Conservation (phyloP, 2,888 invertebrate genomes). For the Machimus atricapillus region DNA sequence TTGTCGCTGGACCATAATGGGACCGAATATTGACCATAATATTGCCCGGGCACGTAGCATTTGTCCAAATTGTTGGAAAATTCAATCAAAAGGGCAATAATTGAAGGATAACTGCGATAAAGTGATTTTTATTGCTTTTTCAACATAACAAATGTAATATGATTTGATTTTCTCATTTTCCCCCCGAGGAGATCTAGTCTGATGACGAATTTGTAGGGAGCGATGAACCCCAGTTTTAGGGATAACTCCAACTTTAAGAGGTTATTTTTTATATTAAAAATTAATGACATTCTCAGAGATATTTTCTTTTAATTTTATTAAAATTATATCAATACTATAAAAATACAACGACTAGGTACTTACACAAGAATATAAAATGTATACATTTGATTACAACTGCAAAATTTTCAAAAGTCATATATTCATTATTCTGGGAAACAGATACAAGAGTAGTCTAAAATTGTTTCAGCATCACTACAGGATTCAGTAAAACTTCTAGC, state of each 20-base stretch:
- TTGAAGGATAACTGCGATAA: slow-evolving; percentile 1
- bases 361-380: no score
- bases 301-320: no score
- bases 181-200: neutral
- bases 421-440: no score
- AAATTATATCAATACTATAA: no score
- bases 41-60: neutral
- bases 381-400: no score
- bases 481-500: no score
- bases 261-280: neutral
- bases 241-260: neutral
- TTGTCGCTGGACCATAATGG: neutral
- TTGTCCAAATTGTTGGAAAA: neutral
- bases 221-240: neutral
- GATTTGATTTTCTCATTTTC: neutral
- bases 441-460: no score
- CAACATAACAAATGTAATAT: neutral
- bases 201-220: neutral
- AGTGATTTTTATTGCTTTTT: neutral
- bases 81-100: neutral
- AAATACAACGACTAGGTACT: no score
- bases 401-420: no score
- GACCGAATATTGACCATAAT: slow-evolving; percentile 1
- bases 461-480: no score
- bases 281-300: no score